These are phyloP conservation scores for Icerya purchasi DNA, from an alignment of 2,888 invertebrate genomes.

Conservation along the genomic window DNA sequence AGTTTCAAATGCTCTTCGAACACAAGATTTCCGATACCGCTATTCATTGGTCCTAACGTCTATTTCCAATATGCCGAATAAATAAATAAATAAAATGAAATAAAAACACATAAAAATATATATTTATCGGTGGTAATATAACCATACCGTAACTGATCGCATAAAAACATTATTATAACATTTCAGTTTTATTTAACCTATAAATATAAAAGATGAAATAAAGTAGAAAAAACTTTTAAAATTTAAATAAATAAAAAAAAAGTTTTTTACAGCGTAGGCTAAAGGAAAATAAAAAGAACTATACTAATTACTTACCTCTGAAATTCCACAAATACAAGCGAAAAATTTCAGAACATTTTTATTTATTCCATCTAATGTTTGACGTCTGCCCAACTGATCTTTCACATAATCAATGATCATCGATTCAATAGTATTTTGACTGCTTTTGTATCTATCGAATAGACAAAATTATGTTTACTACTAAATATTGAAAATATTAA, in stretches of 20 bases:
- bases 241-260: too few relatives aligned
- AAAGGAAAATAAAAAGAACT: background rate
- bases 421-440: conserved; percentile 46
- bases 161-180: background rate
- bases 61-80: too few relatives aligned
- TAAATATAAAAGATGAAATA: background rate
- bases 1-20: too few relatives aligned
- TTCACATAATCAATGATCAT: conserved; percentile 68
- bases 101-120: too few relatives aligned
- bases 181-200: background rate
- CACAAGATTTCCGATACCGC: too few relatives aligned
- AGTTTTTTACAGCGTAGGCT: too few relatives aligned
- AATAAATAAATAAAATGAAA: too few relatives aligned
- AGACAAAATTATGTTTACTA: too few relatives aligned
- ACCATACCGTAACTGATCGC: background rate
- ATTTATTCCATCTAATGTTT: conserved; percentile 67
- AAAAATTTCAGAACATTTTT: conserved; percentile 71
- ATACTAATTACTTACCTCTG: conserved; percentile 36
- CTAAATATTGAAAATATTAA: too few relatives aligned
- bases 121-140: too few relatives aligned
- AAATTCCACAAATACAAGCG: conserved; percentile 63
- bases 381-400: conserved; percentile 65
- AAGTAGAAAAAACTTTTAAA: too few relatives aligned
- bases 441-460: conserved; percentile 19
- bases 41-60: too few relatives aligned